phyloP scores from a whole-genome alignment of 2,797 vertebrate genomes.

The Sebastes cheni region DNA sequence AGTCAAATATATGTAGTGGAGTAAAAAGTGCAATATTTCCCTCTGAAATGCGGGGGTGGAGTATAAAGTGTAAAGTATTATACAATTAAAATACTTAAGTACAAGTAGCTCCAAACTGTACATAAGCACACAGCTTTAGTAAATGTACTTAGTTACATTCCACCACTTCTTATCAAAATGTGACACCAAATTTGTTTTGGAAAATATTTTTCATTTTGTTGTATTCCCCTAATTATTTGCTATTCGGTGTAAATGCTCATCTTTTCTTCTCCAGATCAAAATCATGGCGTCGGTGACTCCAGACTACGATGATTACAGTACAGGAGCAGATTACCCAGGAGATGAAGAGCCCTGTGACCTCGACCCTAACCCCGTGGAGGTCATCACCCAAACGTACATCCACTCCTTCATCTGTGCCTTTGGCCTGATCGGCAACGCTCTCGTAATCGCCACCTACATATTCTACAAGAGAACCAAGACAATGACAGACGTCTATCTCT shows the following conservation, averaged over 20 bases:
- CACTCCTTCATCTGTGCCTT: conserved; percentile 86
- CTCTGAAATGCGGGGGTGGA: background rate
- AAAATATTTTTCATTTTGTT: background rate
- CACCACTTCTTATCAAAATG: background rate
- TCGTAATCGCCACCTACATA: conserved; percentile 89
- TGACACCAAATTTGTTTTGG: background rate
- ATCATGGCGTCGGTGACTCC: conserved; percentile 10
- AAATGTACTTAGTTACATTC: background rate
- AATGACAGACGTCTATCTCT: conserved; percentile 92
- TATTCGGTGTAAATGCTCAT: background rate
- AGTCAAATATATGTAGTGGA: background rate
- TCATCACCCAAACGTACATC: conserved; percentile 59
- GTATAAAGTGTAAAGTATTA: background rate
- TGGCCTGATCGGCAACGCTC: conserved; percentile 88
- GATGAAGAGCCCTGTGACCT: conserved; percentile 19
- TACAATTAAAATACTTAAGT: background rate
- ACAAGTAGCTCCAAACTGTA: background rate
- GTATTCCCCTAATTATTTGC: background rate
- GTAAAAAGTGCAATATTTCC: background rate
- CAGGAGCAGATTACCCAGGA: rapidly evolving
- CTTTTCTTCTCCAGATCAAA: conserved; percentile 37
- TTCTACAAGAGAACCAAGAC: conserved; percentile 90
- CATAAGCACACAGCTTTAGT: background rate
- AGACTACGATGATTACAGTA: background rate
- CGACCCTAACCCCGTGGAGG: background rate